These are phyloP conservation scores for Nycticryphes semicollaris DNA, from an alignment of 2,113 vertebrate species.

Conservation along the genomic window DNA sequence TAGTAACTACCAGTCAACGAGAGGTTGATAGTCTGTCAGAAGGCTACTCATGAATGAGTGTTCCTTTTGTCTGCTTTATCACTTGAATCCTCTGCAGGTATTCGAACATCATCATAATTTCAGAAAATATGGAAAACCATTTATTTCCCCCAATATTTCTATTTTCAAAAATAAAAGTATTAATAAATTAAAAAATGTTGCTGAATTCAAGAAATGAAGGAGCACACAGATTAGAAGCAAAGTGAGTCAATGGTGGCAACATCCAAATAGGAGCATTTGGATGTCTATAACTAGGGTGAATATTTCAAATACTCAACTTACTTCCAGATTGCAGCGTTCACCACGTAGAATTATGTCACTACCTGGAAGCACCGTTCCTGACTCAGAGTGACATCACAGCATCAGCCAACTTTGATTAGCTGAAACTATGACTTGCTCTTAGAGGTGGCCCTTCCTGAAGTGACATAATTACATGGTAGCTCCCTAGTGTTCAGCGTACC, in stretches of 20 bases:
- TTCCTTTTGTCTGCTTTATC: neutral
- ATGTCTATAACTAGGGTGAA: conserved; percentile 68
- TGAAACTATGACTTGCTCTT: conserved; percentile 52
- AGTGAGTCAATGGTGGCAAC: conserved; percentile 22
- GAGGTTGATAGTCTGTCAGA: neutral
- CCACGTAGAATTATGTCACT: conserved; percentile 48
- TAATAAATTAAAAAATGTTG: neutral
- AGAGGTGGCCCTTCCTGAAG: conserved; percentile 60
- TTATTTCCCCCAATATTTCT: conserved; percentile 25
- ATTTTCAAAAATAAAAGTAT: neutral
- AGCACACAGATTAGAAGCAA: conserved; percentile 57
- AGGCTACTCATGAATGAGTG: neutral
- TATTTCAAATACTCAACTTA: conserved; percentile 74
- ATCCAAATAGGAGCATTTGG: conserved; percentile 73
- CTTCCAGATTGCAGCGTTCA: conserved; percentile 47
- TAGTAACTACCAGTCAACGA: neutral
- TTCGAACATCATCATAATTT: neutral
- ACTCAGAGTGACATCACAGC: conserved; percentile 32
- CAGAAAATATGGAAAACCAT: neutral
- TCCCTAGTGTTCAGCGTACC: conserved; percentile 80
- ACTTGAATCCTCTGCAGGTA: neutral
- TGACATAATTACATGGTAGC: conserved; percentile 69
- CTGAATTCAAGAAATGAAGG: conserved; percentile 49
- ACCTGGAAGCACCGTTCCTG: conserved; percentile 57
- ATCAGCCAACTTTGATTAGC: conserved; percentile 58